Percentiles rank a stretch among this genome's conserved stretches.
phyloP scores from a whole-genome alignment of 2,888 invertebrate species.

The Nesidiocoris tenuis region DNA sequence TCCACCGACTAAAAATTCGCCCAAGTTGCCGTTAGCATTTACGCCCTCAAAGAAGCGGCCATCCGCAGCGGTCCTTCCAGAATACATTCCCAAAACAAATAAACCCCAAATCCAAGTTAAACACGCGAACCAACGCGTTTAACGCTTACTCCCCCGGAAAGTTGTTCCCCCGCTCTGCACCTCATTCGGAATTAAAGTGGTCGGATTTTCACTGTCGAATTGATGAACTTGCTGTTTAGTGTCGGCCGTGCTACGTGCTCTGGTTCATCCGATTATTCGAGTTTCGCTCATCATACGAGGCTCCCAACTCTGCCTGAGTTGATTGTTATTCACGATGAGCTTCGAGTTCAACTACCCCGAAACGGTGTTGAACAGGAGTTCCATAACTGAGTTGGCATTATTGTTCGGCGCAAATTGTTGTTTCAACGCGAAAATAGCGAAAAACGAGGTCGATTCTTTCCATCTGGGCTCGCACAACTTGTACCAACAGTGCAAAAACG shows the following conservation, averaged over 20 bases:
- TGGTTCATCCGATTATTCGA: not conserved
- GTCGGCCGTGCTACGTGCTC: not conserved
- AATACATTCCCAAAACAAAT: not conserved
- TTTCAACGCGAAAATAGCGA: not conserved
- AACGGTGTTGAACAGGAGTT: not conserved
- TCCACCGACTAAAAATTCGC: no score
- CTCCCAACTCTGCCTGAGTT: not conserved
- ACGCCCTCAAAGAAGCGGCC: no score
- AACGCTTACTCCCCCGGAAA: not conserved
- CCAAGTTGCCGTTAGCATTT: no score
- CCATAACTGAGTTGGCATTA: not conserved
- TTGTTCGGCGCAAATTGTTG: not conserved
- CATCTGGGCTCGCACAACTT: no score
- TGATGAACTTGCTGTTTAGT: not conserved
- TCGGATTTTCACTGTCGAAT: not conserved
- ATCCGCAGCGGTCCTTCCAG: not conserved
- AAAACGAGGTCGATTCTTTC: not conserved
- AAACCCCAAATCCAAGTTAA: not conserved
- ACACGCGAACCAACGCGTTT: not conserved
- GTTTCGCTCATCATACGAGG: not conserved
- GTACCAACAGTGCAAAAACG: no score
- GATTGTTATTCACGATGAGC: not conserved
- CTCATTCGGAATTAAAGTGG: not conserved
- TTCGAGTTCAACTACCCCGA: not conserved
- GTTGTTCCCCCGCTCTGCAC: not conserved